phyloP scores from a whole-genome alignment of 2,113 vertebrate genomes.

The Todiramphus chloris region DNA sequence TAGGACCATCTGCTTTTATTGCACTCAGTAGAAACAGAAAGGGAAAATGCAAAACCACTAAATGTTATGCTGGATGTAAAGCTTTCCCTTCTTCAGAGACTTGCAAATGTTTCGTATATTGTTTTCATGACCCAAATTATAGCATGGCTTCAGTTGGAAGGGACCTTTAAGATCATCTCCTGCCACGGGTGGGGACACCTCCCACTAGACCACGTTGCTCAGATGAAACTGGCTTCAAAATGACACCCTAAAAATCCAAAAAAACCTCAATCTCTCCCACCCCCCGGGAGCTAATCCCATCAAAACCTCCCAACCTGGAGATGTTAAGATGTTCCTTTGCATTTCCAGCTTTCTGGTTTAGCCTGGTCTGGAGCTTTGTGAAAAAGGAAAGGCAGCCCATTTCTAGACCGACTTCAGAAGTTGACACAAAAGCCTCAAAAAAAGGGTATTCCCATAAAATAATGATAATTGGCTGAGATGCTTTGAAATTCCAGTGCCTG shows the following conservation, averaged over 20 bases:
- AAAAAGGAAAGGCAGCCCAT: neutral
- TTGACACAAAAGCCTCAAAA: neutral
- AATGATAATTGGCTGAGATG: neutral
- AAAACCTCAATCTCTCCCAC: neutral
- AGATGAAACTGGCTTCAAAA: neutral
- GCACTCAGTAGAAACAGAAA: neutral
- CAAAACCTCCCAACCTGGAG: neutral
- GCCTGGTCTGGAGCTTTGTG: neutral
- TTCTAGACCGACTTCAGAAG: neutral
- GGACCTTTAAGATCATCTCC: too few relatives aligned
- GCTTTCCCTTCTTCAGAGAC: neutral
- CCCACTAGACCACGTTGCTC: too few relatives aligned
- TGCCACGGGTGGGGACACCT: too few relatives aligned
- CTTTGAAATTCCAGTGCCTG: neutral
- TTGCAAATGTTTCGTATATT: neutral
- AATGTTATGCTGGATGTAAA: neutral
- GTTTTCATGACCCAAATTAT: neutral
- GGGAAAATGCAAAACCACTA: neutral
- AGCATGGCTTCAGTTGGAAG: too few relatives aligned
- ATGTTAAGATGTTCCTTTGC: neutral
- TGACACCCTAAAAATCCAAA: accelerated
- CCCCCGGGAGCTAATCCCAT: neutral
- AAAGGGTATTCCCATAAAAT: neutral
- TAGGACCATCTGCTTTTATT: neutral
- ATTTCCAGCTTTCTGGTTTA: neutral